Evolutionary conservation across 2,888 invertebrate genomes (phyloP).

Genomic region (Psococerastis gibbosa): DNA sequence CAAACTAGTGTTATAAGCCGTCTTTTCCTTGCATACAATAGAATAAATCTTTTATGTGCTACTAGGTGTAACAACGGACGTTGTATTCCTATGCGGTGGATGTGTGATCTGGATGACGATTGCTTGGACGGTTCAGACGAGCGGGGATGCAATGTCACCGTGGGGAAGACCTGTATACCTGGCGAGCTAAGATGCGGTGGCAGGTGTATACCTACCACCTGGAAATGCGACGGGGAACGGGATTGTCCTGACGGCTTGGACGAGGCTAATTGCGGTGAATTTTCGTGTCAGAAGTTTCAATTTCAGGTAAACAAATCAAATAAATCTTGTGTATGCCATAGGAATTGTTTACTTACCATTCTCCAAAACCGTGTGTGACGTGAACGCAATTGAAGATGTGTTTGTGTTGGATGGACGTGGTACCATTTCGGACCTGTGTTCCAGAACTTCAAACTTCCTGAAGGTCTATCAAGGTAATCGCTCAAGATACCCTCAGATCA

Average conservation of each 20-base stretch:
- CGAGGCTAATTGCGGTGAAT: constrained; percentile 26
- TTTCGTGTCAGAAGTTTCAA: constrained; percentile 23
- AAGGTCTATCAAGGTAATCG: too few species aligned
- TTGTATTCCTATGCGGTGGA: constrained; percentile 47
- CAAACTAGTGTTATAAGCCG: too few species aligned
- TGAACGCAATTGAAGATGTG: too few species aligned
- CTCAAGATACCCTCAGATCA: too few species aligned
- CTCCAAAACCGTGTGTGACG: too few species aligned
- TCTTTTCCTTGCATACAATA: too few species aligned
- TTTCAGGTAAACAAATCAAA: constrained; percentile 16
- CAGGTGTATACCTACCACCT: constrained; percentile 24
- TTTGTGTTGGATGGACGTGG: too few species aligned
- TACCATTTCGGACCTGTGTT: too few species aligned
- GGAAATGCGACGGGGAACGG: constrained; percentile 31
- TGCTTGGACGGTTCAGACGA: constrained; percentile 58
- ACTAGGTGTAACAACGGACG: constrained; percentile 42
- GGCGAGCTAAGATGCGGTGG: constrained; percentile 22
- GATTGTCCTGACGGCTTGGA: constrained; percentile 31
- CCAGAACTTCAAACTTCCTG: too few species aligned
- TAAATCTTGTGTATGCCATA: too few species aligned
- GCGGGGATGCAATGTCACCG: constrained; percentile 31
- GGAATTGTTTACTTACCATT: too few species aligned
- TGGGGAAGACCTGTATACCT: constrained; percentile 20
- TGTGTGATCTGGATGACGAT: constrained; percentile 58
- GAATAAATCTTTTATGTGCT: not conserved